A percentile compares a stretch with the other conserved stretches of the same genome.
Conservation (phyloP, 2,797 vertebrate species). For the Molossus molossus region DNA sequence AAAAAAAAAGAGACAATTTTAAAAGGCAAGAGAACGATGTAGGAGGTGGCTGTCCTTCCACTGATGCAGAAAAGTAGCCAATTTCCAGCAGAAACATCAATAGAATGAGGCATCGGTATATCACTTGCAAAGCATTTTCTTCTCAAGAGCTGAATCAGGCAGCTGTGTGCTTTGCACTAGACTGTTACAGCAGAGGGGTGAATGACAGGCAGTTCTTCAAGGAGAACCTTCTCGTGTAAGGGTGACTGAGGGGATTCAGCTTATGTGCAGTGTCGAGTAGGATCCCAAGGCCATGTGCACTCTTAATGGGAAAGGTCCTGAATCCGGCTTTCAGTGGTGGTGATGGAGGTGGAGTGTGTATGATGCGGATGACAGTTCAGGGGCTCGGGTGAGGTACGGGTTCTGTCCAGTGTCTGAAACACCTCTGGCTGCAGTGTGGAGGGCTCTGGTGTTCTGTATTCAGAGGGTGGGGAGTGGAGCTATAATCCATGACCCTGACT, state of each 20-base stretch:
- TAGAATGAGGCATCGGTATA: accelerated
- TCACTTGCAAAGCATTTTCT: not conserved
- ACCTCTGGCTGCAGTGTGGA: not conserved
- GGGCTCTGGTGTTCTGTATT: not conserved
- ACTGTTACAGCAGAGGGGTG: not conserved
- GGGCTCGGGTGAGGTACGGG: not conserved
- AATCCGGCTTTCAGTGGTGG: not conserved
- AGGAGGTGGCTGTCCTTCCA: not conserved
- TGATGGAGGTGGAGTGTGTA: not conserved
- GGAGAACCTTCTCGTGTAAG: not conserved
- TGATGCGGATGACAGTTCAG: too few species aligned
- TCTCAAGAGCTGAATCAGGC: not conserved
- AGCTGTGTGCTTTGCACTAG: not conserved
- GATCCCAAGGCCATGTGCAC: not conserved
- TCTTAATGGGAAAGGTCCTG: not conserved
- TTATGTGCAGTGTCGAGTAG: not conserved
- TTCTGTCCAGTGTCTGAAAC: not conserved
- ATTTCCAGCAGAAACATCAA: not conserved
- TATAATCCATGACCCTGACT: not conserved
- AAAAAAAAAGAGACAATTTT: not conserved
- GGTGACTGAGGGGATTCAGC: not conserved
- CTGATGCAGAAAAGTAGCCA: not conserved
- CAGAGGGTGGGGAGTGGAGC: not conserved
- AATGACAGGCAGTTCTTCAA: not conserved
- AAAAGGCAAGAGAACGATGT: not conserved